Base-by-base conservation (phyloP, 2,797 vertebrate species). In the Micromesistius poutassou region DNA sequence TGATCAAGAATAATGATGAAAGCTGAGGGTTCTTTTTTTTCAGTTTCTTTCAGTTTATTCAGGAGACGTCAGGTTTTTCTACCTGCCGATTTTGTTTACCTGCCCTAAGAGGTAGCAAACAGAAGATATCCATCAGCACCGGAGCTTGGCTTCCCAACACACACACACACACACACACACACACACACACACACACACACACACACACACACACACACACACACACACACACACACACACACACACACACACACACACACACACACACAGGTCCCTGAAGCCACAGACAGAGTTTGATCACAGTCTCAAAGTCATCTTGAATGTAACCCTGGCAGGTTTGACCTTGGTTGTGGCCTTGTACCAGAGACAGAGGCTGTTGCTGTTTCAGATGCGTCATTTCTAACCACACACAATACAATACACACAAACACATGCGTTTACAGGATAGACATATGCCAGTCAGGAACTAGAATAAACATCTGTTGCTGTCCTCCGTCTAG, bases 81-180 rank as follows among this genome's bases (percentile, higher is more conserved):
- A 71, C 14, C 28, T 33, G 13, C 13, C 70, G n/a, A 14, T 71
- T 42, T 8, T 36, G 36, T 80, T 83, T 70, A 80, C 84, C 81
- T 83, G 70, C 28, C 4, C 0, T 0, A 74, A 84, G 38, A 79
- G 73, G 78, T 14, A 35, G 14, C 77, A 83, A 81, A 78, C 80
- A 81, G 71, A 79, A 1, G 77, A 88, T 83, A 84, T 62, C 16
- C 50, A 87, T 85, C 73, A 82, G 42, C n/a, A 68, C 62, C 50
- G 7, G 19, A 6, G 22, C 50, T n/a, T 14, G 22, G 16, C 7
- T 62, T 62, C 55, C 22, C 8, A 62, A 25, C 25, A 28, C 62
- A 28, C 62, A 68, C 62, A 68, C 25, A 13, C 2, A 68, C 25
- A 13, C 62, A 13, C 62, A 1, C 14, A 4, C 25, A 13, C 62